These are phyloP conservation scores for Porites rus DNA, from an alignment of 92 coral and sea anemone genomes.

Conservation along the genomic window DNA sequence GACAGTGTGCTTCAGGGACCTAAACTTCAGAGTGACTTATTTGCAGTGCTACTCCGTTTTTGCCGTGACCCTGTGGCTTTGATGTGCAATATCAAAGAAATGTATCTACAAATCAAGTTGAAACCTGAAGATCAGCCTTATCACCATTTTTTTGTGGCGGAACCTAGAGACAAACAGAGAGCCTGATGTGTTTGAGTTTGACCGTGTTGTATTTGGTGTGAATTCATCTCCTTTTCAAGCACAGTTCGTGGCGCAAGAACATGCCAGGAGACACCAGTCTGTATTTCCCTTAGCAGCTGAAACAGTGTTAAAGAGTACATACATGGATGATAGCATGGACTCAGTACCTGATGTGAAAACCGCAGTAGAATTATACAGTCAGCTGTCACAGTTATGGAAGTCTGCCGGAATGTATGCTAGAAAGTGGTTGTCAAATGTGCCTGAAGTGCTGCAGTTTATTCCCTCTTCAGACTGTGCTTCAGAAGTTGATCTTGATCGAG, in stretches of 20 bases:
- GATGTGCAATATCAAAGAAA: conserved; percentile 53
- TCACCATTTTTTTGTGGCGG: conserved; percentile 66
- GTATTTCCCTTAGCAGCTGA: conserved; percentile 57
- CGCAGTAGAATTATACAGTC: conserved; percentile 51
- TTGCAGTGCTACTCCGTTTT: conserved; percentile 46
- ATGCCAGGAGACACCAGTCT: conserved; percentile 50
- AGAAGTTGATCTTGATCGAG: conserved; percentile 68
- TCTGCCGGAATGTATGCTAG: conserved; percentile 64
- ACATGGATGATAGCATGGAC: conserved; percentile 78
- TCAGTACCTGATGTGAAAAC: conserved; percentile 24
- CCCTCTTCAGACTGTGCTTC: conserved; percentile 64
- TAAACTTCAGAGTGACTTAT: conserved; percentile 55
- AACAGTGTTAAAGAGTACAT: conserved; percentile 50
- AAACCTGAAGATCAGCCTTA: conserved; percentile 62
- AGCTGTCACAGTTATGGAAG: conserved; percentile 41
- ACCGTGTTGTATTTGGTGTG: conserved; percentile 67
- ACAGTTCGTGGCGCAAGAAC: conserved; percentile 70
- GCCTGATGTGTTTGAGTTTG: conserved; percentile 66
- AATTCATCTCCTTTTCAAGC: conserved; percentile 57
- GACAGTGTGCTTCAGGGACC: conserved; percentile 54
- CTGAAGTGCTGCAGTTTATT: conserved; percentile 36
- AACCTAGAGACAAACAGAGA: conserved; percentile 42
- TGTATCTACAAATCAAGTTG: conserved; percentile 64
- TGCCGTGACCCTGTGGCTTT: conserved; percentile 47
- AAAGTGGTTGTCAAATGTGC: conserved; percentile 64